These are phyloP conservation scores for Eutolmus rufibarbis DNA, from an alignment of 2,888 invertebrate species.

Conservation along the genomic window DNA sequence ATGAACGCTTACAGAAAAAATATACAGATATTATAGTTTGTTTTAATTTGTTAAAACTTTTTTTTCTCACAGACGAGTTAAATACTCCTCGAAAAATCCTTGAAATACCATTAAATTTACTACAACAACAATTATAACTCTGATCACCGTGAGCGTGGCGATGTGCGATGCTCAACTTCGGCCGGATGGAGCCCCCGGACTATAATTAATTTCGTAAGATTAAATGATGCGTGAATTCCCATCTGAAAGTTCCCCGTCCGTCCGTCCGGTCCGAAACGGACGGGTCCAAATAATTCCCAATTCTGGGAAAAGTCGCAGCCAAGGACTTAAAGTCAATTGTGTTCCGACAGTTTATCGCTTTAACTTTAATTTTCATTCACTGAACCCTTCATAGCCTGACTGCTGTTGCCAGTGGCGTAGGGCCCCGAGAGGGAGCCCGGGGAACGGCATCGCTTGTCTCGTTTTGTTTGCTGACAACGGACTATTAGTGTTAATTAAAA, in stretches of 20 bases:
- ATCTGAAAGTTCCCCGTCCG: not conserved
- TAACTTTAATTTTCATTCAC: slow-evolving; percentile 7
- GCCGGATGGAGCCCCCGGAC: not conserved
- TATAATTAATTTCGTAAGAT: not conserved
- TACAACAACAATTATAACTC: not conserved
- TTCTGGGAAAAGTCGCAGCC: not conserved
- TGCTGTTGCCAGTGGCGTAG: not conserved
- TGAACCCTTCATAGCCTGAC: not conserved
- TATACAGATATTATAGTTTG: not conserved
- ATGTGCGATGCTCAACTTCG: not conserved
- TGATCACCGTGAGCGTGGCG: not conserved
- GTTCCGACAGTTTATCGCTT: slow-evolving; percentile 25
- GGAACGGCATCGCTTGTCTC: not conserved
- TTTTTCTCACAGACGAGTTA: not conserved
- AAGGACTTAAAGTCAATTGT: slow-evolving; percentile 15
- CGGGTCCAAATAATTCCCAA: slow-evolving; percentile 2
- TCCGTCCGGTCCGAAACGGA: not conserved
- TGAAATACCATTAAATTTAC: not conserved
- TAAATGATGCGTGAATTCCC: slow-evolving; percentile 17
- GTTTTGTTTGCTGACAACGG: slow-evolving; percentile 33
- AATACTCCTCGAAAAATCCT: not conserved
- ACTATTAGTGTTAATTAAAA: slow-evolving; percentile 42
- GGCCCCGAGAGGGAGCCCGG: not conserved
- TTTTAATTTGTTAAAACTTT: not conserved
- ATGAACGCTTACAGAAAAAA: not conserved